Evolutionary conservation across 1,140 invertebrate genomes (phyloP).

Genomic region (Lepidurus arcticus): DNA sequence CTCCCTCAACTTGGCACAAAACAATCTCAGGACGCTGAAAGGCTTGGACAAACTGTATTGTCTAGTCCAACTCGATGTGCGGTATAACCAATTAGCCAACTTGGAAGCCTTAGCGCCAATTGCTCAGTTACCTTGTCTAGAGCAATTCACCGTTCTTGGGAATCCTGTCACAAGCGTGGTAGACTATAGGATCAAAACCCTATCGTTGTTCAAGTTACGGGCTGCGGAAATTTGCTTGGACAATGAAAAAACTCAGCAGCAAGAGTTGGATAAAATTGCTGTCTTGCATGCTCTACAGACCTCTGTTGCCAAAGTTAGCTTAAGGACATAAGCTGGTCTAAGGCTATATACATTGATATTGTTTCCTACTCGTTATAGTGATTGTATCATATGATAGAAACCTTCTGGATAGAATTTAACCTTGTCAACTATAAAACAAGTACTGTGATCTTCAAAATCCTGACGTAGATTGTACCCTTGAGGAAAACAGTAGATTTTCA

Average conservation of each 20-base stretch:
- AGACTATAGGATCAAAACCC: conserved; percentile 84
- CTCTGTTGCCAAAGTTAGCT: conserved; percentile 12
- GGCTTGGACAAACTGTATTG: conserved; percentile 79
- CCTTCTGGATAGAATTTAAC: not conserved
- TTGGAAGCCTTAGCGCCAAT: conserved; percentile 75
- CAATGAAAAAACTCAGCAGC: conserved; percentile 75
- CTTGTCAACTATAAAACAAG: not conserved
- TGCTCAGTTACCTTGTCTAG: conserved; percentile 73
- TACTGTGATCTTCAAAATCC: conserved; percentile 8
- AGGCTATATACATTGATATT: conserved; percentile 3
- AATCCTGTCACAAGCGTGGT: conserved; percentile 80
- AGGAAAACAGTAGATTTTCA: not conserved
- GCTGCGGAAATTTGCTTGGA: conserved; percentile 74
- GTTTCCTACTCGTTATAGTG: conserved; percentile 19
- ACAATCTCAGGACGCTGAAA: conserved; percentile 66
- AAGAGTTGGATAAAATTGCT: conserved; percentile 84
- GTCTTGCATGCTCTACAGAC: conserved; percentile 70
- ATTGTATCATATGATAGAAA: not conserved
- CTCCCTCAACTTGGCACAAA: conserved; percentile 77
- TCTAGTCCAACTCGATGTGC: conserved; percentile 75
- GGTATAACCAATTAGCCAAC: conserved; percentile 72
- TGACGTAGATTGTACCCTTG: not conserved
- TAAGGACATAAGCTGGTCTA: not conserved
- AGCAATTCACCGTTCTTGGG: conserved; percentile 74
- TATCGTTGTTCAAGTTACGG: conserved; percentile 72